Conservation (phyloP, 2,797 vertebrate genomes). For the Ammospiza maritima region DNA sequence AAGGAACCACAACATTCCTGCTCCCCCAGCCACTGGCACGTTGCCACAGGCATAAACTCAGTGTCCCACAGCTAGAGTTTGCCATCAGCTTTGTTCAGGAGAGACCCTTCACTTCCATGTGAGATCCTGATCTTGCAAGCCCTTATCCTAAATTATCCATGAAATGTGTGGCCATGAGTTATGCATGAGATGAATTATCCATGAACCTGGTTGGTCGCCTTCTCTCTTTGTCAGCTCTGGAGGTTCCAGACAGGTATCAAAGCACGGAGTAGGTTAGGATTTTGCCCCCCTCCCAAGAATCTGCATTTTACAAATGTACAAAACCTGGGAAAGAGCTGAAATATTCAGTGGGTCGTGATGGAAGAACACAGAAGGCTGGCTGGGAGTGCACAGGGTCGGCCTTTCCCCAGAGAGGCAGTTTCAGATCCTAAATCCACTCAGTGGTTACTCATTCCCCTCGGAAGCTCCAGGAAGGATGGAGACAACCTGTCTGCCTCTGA, state of each 20-base stretch:
- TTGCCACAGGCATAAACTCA: background rate
- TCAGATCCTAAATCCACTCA: background rate
- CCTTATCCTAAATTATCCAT: slow-evolving; percentile 68
- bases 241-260: slow-evolving; percentile 51
- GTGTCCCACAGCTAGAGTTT: background rate
- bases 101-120: slow-evolving; percentile 40
- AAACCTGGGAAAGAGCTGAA: slow-evolving; percentile 10
- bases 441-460: background rate
- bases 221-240: slow-evolving; percentile 28
- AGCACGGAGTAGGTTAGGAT: background rate
- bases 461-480: background rate
- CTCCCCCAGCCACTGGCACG: background rate
- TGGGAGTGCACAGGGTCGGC: background rate
- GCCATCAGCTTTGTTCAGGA: background rate
- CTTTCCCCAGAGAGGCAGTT: background rate
- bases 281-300: background rate
- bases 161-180: slow-evolving; percentile 52
- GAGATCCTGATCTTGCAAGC: slow-evolving; percentile 51
- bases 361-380: background rate
- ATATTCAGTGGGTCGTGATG: background rate
- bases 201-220: slow-evolving; percentile 24
- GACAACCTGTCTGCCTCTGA: slow-evolving; percentile 24
- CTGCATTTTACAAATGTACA: background rate
- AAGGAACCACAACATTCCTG: background rate
- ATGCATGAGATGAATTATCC: slow-evolving; percentile 71